A percentile compares a stretch with the other conserved stretches of the same genome.
phyloP scores from a whole-genome alignment of 2,113 vertebrate species.

The Lasiurus cinereus region DNA sequence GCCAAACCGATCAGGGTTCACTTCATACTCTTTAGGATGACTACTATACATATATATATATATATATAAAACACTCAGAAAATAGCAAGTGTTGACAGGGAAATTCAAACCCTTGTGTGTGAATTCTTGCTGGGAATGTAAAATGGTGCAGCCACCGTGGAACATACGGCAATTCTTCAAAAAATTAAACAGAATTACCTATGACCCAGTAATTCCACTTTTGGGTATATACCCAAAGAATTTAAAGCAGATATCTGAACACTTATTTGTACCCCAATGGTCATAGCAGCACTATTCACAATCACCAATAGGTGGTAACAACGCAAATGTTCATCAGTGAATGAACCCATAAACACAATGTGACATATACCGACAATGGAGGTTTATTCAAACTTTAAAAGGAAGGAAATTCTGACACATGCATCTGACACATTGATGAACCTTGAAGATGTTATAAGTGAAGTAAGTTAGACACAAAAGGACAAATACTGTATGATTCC shows the following conservation, averaged over 20 bases:
- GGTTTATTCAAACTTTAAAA: neutral
- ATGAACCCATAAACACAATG: neutral
- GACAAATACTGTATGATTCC: neutral
- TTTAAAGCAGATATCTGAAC: neutral
- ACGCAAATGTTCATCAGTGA: neutral
- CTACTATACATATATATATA: neutral
- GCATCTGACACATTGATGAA: no score
- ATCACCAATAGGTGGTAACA: neutral
- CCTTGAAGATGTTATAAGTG: neutral
- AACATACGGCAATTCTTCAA: neutral
- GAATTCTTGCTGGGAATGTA: neutral
- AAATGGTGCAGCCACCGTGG: neutral
- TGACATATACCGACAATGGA: neutral
- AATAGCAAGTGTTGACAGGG: neutral
- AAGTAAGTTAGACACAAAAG: neutral
- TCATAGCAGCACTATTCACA: neutral
- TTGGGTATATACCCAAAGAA: neutral
- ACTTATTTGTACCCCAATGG: neutral
- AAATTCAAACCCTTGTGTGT: neutral
- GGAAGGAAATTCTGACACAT: neutral
- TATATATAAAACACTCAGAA: neutral
- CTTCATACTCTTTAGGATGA: neutral
- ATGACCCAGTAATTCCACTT: neutral
- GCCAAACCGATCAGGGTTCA: no score
- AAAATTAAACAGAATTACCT: neutral